These are phyloP conservation scores for Pantherophis guttatus DNA, from an alignment of 2,113 vertebrate genomes.

Conservation along the genomic window DNA sequence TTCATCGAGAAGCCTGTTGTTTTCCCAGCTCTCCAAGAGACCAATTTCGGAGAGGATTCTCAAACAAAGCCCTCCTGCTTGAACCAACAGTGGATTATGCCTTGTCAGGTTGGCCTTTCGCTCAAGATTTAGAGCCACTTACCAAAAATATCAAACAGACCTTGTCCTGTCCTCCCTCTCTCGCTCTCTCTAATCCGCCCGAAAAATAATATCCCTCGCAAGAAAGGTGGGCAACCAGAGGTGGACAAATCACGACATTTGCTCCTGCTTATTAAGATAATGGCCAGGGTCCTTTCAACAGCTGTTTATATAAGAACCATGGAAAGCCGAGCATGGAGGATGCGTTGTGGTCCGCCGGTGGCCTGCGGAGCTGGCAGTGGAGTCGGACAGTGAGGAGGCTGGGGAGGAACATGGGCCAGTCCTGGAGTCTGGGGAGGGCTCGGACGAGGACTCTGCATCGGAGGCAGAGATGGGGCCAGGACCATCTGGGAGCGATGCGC, in stretches of 20 bases:
- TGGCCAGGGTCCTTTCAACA: neutral
- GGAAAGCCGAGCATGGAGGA: neutral
- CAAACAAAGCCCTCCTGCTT: neutral
- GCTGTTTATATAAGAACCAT: neutral
- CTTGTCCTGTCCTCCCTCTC: neutral
- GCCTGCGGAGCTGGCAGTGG: no score
- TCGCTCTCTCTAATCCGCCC: neutral
- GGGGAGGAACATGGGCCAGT: no score
- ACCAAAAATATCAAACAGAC: neutral
- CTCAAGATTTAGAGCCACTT: neutral
- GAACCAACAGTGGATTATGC: neutral
- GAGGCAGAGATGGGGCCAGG: no score
- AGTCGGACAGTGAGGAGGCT: no score
- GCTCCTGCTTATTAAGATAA: neutral
- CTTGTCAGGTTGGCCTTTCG: neutral
- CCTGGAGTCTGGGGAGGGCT: no score
- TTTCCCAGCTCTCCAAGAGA: neutral
- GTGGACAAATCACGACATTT: neutral
- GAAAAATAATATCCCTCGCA: neutral
- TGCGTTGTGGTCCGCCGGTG: no score
- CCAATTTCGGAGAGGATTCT: neutral
- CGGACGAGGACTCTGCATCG: no score
- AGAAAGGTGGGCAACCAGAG: no score
- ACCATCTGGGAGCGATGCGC: no score
- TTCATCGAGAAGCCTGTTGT: conserved; percentile 5